A percentile compares a stretch with the other conserved stretches of the same genome.
These are phyloP conservation scores for Phortica variegata DNA, from an alignment of 1,140 invertebrate genomes.

Conservation along the genomic window DNA sequence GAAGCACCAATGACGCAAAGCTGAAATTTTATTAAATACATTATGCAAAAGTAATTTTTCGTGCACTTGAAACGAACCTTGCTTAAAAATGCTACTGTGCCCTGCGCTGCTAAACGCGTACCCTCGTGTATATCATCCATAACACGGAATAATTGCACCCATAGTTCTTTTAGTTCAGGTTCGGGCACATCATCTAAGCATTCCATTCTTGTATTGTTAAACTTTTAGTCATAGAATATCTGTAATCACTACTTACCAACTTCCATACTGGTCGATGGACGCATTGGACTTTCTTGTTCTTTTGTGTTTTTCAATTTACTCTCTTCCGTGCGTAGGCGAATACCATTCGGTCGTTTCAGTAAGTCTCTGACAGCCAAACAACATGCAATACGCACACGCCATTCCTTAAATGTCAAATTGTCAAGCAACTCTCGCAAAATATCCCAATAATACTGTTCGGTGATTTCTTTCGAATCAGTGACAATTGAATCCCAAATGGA, in stretches of 20 bases:
- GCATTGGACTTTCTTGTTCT: not conserved
- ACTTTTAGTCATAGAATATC: conserved; percentile 1
- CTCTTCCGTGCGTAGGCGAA: conserved; percentile 43
- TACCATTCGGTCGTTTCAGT: conserved; percentile 62
- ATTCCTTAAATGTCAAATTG: conserved; percentile 82
- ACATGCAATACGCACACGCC: conserved; percentile 87
- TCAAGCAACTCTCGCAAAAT: conserved; percentile 78
- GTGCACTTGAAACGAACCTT: conserved; percentile 64
- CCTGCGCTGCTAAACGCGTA: conserved; percentile 77
- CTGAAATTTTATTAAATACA: conserved; percentile 59
- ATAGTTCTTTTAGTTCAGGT: conserved; percentile 69
- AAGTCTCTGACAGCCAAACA: conserved; percentile 85
- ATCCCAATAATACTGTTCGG: conserved; percentile 84
- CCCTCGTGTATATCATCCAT: conserved; percentile 93
- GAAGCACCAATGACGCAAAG: conserved; percentile 78
- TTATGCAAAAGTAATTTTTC: no score
- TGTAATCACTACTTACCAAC: conserved; percentile 16
- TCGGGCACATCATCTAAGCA: conserved; percentile 42
- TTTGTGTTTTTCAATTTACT: conserved; percentile 5
- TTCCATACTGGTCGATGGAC: conserved; percentile 13
- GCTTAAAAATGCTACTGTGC: conserved; percentile 74
- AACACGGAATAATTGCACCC: conserved; percentile 82
- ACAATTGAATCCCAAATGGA: conserved; percentile 90
- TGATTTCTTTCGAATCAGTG: conserved; percentile 79
- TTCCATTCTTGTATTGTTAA: conserved; percentile 23